Base-by-base conservation (phyloP, 30 jellyfish, hydroid and myxozoan genomes). In the Turritopsis dohrnii region DNA sequence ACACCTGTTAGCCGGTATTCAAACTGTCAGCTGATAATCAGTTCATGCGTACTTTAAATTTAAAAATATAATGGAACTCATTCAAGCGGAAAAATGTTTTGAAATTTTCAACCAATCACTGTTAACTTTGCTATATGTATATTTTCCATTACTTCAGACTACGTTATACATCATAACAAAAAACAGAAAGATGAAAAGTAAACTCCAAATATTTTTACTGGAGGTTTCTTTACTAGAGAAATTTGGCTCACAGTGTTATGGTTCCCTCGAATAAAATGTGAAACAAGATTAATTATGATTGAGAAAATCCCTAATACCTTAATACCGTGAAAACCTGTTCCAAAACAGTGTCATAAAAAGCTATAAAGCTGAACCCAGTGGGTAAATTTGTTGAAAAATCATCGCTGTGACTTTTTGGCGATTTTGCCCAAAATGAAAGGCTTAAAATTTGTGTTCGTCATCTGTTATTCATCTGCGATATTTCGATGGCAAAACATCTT, bases 1-100 rank as follows among this genome's bases (percentile, higher is more conserved):
- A 69, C 30, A 69, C 77, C 77, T n/a, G 77, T 69, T n/a, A 1
- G 28, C 31, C 77, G 77, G 77, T 23, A n/a, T 23, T 23, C 77
- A n/a, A n/a, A 27, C 16, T 69, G 77, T 69, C 77, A 69, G 77
- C 77, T 69, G 77, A 69, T 69, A 69, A 69, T 69, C 77, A 69
- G 77, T 69, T 69, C 77, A 69, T 69, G 60, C 60, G 60, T 41
- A 69, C 30, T 27, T 69, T 69, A 69, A 69, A 69, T 69, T 69
- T 27, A 27, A 69, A 69, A 69, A 69, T n/a, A 69, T 27, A 69
- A 69, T n/a, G 19, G 77, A 69, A 69, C 9, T 1, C 30, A 69
- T 69, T 19, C 77, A 69, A n/a, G 77, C 77, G 19, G 77, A 69
- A 69, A 23, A 69, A 69, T 69, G 77, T 21, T 27, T 23, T 69